phyloP scores from a whole-genome alignment of 2,888 invertebrate species.

The Caenorhabditis japonica region DNA sequence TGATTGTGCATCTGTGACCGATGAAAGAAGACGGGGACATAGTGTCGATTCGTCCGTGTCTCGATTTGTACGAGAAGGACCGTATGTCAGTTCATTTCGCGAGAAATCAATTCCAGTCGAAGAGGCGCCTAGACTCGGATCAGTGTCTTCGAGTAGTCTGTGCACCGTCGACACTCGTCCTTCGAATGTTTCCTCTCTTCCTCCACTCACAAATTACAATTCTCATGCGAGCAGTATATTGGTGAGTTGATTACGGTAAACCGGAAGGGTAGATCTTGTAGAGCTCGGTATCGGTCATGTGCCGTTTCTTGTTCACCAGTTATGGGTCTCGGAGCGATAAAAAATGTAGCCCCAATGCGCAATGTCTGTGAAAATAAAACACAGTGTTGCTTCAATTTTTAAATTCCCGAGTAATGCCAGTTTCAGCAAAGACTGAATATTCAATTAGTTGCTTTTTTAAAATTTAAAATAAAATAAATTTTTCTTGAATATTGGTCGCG shows the following conservation, averaged over 20 bases:
- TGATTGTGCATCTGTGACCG: slow-evolving; percentile 27
- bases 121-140: slow-evolving; percentile 39
- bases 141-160: slow-evolving; percentile 44
- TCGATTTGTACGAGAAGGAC: slow-evolving; percentile 61
- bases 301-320: too few relatives aligned
- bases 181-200: slow-evolving; percentile 57
- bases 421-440: too few relatives aligned
- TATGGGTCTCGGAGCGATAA: too few relatives aligned
- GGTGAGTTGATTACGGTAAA: slow-evolving; percentile 21
- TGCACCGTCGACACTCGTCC: slow-evolving; percentile 56
- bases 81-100: slow-evolving; percentile 68
- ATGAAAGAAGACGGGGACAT: slow-evolving; percentile 55
- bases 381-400: too few relatives aligned
- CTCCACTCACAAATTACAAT: slow-evolving; percentile 38
- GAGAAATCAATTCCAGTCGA: slow-evolving; percentile 59
- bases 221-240: slow-evolving; percentile 46
- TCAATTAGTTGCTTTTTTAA: too few relatives aligned
- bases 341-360: too few relatives aligned
- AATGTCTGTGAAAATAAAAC: too few relatives aligned
- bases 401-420: too few relatives aligned
- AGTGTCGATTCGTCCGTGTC: slow-evolving; percentile 58
- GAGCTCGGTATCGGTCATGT: too few relatives aligned
- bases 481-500: too few relatives aligned
- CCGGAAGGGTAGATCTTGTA: too few relatives aligned
- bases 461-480: too few relatives aligned